Conservation (phyloP, 1,140 invertebrate genomes). For the Drosophila orosa region DNA sequence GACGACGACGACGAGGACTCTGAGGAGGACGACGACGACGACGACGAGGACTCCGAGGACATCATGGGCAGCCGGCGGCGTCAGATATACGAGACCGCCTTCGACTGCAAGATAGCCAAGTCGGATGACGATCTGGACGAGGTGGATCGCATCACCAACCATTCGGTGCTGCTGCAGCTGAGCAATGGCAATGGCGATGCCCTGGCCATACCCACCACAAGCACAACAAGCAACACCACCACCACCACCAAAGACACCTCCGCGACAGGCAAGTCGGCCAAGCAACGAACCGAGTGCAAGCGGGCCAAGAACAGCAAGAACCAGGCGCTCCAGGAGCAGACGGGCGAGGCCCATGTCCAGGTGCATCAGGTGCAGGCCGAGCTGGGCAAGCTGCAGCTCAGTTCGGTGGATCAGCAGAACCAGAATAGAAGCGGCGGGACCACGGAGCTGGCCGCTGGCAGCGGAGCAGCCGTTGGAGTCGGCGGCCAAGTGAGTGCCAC, state of each 20-base stretch:
- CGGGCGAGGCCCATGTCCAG: conserved; percentile 47
- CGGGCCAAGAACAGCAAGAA: conserved; percentile 81
- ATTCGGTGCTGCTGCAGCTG: conserved; percentile 88
- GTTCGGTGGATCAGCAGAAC: conserved; percentile 65
- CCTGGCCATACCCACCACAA: neutral
- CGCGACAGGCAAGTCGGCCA: conserved; percentile 22
- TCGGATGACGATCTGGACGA: conserved; percentile 93
- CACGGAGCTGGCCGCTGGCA: neutral
- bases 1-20: conserved; percentile 17
- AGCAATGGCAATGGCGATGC: conserved; percentile 79
- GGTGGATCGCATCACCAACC: conserved; percentile 91
- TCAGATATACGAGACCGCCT: conserved; percentile 94
- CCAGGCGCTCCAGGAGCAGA: conserved; percentile 76
- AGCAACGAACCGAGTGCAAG: conserved; percentile 72
- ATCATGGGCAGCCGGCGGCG: conserved; percentile 85
- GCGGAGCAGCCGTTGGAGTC: neutral
- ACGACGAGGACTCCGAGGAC: conserved; percentile 56
- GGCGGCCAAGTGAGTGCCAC: conserved; percentile 19
- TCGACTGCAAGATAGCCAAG: conserved; percentile 93
- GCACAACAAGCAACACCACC: neutral
- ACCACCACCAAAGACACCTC: too few species aligned
- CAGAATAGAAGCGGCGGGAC: conserved; percentile 24
- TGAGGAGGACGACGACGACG: conserved; percentile 18
- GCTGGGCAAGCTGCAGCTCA: conserved; percentile 85
- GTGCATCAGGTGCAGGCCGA: conserved; percentile 84